Percentiles rank a stretch among this genome's conserved stretches.
These are phyloP conservation scores for Psittacula echo DNA, from an alignment of 2,797 vertebrate genomes.

Conservation along the genomic window DNA sequence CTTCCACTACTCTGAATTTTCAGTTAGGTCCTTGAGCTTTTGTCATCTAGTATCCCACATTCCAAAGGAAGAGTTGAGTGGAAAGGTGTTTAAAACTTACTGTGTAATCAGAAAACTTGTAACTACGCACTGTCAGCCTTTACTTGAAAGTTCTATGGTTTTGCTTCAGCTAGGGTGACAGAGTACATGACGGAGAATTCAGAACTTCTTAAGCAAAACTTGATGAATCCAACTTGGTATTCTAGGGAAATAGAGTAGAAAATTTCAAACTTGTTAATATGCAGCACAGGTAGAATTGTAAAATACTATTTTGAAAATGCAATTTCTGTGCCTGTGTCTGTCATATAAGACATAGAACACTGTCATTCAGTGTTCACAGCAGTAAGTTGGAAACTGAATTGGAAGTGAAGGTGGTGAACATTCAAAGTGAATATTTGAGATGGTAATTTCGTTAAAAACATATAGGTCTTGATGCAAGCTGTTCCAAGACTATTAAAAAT, in stretches of 20 bases:
- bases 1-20: neutral
- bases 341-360: neutral
- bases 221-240: neutral
- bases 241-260: constrained; percentile 1
- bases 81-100: neutral
- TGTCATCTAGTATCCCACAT: neutral
- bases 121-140: neutral
- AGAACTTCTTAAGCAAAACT: neutral
- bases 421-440: neutral
- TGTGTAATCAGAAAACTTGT: neutral
- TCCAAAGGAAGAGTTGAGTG: neutral
- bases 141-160: neutral
- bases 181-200: neutral
- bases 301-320: neutral
- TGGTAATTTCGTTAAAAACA: neutral
- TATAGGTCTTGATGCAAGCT: neutral
- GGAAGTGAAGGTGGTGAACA: neutral
- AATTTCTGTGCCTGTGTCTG: neutral
- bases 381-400: neutral
- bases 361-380: neutral
- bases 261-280: neutral
- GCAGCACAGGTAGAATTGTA: neutral
- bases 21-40: neutral
- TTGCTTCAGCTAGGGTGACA: neutral
- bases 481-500: neutral